Evolutionary conservation across 2,797 vertebrate species (phyloP), one percentile per base, ranked within the genome.

Genomic region (Sparus aurata): DNA sequence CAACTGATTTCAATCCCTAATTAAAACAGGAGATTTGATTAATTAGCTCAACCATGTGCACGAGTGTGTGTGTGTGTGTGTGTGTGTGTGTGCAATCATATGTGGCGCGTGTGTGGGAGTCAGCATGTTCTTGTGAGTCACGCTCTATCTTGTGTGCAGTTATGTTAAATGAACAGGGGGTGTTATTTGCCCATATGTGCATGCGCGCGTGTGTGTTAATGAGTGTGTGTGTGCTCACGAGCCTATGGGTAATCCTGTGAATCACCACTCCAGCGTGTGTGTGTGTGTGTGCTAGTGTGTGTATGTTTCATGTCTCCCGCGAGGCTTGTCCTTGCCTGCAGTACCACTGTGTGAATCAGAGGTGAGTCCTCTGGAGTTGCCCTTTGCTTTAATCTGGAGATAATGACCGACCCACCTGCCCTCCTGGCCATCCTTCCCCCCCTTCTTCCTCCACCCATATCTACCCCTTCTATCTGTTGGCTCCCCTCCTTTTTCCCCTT

Each of bases 1-100:
- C 93, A 95, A 93, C 94, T 90, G 93, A 94, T 94, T 89, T 93
- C 85, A 93, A 91, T 94, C 88, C 89, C 27, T 93, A 92, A 95
- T 95, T 94, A 94, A 95, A 93, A 92, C 90, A 73, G 87, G 88
- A 88, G 89, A 90, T 93, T 92, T 90, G 92, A 94, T 93, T 95
- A 94, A 95, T 94, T 94, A 93, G 90, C 87, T 83, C 82, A 80
- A 63, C 22, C 15, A 18, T 54, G 73, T 80, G 79, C 50, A 22
- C 50, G 41, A 68, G 59, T 45, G 54, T 27, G 59, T 61, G 55
- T 62, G 45, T 69, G 25, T 58, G 43, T 72, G 57, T 53, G 43
- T 50, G 64, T 30, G 34, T 58, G 55, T 73, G 71, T 77, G 73
- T 80, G 75, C 75, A 22, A 46, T 69, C 53, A 61, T 77, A 65